A percentile compares a stretch with the other conserved stretches of the same genome.
These are phyloP conservation scores for Coracopsis vasa DNA, from an alignment of 2,113 vertebrate genomes.

Conservation along the genomic window DNA sequence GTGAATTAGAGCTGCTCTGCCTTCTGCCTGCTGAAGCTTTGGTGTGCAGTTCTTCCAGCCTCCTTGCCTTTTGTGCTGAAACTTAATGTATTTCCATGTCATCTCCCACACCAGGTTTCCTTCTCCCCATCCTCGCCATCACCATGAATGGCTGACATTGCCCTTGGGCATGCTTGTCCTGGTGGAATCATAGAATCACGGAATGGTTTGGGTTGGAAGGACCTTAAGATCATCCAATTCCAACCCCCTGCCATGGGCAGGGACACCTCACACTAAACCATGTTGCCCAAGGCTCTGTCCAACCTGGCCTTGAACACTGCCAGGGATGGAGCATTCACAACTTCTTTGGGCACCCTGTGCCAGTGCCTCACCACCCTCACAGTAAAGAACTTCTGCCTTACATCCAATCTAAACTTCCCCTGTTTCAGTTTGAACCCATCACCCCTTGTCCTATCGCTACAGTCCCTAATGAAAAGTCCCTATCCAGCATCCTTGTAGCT, in stretches of 20 bases:
- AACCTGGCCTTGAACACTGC: neutral
- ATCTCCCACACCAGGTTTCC: neutral
- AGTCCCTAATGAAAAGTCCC: too few relatives aligned
- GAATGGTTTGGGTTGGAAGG: neutral
- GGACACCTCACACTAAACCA: neutral
- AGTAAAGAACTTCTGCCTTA: neutral
- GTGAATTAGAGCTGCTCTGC: neutral
- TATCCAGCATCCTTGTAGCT: too few relatives aligned
- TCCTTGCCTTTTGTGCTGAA: neutral
- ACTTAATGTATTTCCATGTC: rapidly evolving
- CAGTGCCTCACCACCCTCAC: neutral
- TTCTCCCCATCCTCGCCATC: neutral
- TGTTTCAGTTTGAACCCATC: too few relatives aligned
- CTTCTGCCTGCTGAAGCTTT: neutral
- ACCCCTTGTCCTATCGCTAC: rapidly evolving
- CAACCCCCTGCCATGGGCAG: neutral
- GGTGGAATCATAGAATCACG: neutral
- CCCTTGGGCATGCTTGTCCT: neutral
- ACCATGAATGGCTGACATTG: rapidly evolving
- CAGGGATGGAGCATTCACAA: neutral
- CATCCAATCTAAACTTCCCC: neutral
- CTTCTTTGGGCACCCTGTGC: rapidly evolving
- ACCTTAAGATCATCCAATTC: neutral
- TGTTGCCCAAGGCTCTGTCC: too few relatives aligned
- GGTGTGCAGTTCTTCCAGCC: neutral